Base-by-base conservation (phyloP, 2,888 invertebrate genomes). In the Drosophila kokeensis region DNA sequence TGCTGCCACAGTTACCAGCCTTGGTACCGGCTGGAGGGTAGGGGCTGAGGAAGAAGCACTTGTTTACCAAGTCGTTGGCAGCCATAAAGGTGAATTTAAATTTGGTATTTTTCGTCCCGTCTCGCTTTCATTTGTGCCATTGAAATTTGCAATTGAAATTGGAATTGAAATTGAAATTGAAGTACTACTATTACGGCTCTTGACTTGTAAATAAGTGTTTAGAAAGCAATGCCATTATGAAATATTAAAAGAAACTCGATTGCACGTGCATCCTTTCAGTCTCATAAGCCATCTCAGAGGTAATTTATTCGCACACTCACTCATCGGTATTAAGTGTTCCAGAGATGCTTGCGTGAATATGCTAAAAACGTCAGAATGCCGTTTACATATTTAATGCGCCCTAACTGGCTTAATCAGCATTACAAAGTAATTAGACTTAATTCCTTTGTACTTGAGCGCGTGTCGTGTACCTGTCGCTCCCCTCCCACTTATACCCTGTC, bases 361-460 rank as follows among this genome's bases (percentile, higher is more conserved):
- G 84, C 73, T 72, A 67, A 73, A 81, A 78, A 81, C 79, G 88
- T 77, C 71, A 65, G 70, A 82, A 68, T 60, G 68, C 60, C 75
- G 89, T 79, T 87, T 86, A 85, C 82, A 87, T 82, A 84, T 88
- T 86, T 87, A 86, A 86, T 76, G 75, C 86, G 72, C 72, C 71
- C 78, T 75, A 81, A 88, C 83, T 78, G 86, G 83, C 88, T 89
- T 85, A 90, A 89, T 89, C 88, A 82, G 86, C 88, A 86, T 86
- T 90, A 86, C 90, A 90, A 86, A 87, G 86, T 90, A 90, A 86
- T 86, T 86, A 86, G 81, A 90, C 83, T 85, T 89, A 86, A 86
- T 86, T 80, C 90, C 80, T 77, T 89, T 90, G 88, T 90, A 69
- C 86, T 79, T 71, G 73, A 82, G 69, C 57, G 73, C 72, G 69